These are phyloP conservation scores for Syngnathoides biaculeatus DNA, from an alignment of 2,113 vertebrate genomes.

Conservation along the genomic window DNA sequence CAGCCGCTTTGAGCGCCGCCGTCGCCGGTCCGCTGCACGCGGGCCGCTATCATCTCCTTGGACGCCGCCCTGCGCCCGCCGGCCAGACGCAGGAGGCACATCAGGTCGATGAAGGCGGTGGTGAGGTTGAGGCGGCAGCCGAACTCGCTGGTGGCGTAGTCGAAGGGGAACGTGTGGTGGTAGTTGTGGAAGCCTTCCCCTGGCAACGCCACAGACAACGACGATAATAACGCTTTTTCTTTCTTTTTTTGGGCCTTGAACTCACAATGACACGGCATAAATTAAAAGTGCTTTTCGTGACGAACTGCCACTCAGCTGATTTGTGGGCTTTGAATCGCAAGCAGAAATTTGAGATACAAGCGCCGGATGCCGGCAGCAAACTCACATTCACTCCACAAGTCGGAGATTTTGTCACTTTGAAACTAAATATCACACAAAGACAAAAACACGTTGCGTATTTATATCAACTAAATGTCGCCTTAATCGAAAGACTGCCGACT, in stretches of 20 bases:
- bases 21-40: slow-evolving; percentile 86
- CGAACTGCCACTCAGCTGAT: too few relatives aligned
- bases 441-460: not conserved
- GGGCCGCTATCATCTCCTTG: slow-evolving; percentile 72
- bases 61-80: slow-evolving; percentile 83
- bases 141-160: slow-evolving; percentile 92
- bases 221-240: not conserved
- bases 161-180: slow-evolving; percentile 92
- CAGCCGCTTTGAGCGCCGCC: slow-evolving; percentile 85
- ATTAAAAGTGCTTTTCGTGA: too few relatives aligned
- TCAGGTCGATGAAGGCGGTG: slow-evolving; percentile 90
- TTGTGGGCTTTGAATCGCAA: too few relatives aligned
- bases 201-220: slow-evolving; percentile 42
- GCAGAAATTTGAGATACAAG: too few relatives aligned
- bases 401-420: not conserved
- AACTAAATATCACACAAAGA: slow-evolving; percentile 7
- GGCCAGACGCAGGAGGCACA: slow-evolving; percentile 87
- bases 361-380: too few relatives aligned
- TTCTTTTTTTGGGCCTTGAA: too few relatives aligned
- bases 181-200: slow-evolving; percentile 98
- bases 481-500: too few relatives aligned
- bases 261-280: too few relatives aligned
- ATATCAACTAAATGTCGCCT: too few relatives aligned
- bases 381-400: not conserved
- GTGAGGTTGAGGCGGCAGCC: slow-evolving; percentile 88